phyloP scores from a whole-genome alignment of 2,797 vertebrate species.

The Sebastes vulpes region DNA sequence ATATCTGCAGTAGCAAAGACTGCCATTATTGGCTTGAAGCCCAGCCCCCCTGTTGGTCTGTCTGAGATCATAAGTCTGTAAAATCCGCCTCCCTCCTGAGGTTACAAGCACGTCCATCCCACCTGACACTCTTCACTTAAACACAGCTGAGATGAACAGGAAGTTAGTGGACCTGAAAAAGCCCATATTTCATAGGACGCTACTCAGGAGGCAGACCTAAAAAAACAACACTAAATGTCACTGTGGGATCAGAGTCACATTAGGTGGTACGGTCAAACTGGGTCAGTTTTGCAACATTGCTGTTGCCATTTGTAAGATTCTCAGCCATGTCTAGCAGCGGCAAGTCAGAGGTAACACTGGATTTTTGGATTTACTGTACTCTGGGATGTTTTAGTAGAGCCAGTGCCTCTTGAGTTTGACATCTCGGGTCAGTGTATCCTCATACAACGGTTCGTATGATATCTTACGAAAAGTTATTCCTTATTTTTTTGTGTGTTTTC shows the following conservation, averaged over 20 bases:
- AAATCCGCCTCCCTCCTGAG: neutral
- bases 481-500: rapidly evolving
- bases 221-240: neutral
- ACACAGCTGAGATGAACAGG: conserved; percentile 1
- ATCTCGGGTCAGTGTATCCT: neutral
- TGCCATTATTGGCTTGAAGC: neutral
- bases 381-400: neutral
- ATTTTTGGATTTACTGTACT: neutral
- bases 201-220: neutral
- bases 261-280: neutral
- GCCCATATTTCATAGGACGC: neutral
- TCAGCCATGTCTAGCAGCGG: neutral
- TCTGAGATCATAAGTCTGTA: neutral
- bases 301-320: neutral
- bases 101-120: conserved; percentile 7
- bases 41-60: neutral
- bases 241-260: neutral
- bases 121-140: neutral
- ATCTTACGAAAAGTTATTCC: too few relatives aligned
- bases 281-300: neutral
- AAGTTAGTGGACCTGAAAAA: conserved; percentile 2
- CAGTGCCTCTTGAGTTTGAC: neutral
- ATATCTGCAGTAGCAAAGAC: neutral
- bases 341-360: neutral
- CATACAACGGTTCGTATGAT: too few relatives aligned